These are phyloP conservation scores for Glareola pratincola DNA, from an alignment of 2,113 vertebrate species.

Conservation along the genomic window DNA sequence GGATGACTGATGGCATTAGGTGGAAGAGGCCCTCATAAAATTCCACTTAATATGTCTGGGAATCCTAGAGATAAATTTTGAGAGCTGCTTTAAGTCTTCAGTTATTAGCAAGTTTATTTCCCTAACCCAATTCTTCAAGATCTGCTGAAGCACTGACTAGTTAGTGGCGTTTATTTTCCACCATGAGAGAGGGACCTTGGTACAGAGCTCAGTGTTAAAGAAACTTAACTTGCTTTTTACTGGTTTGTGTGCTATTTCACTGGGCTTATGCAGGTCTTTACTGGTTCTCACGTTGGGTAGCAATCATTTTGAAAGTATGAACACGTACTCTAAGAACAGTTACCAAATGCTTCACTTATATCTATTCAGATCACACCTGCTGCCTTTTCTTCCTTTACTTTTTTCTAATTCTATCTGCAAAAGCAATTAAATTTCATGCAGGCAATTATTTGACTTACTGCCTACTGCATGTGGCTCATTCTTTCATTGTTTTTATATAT, in stretches of 20 bases:
- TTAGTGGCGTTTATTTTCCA: not conserved
- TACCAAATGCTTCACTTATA: not conserved
- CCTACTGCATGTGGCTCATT: conserved; percentile 18
- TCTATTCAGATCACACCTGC: conserved; percentile 41
- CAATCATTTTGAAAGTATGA: not conserved
- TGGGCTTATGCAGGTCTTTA: not conserved
- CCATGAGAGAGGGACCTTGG: not conserved
- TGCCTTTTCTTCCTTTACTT: conserved; percentile 5
- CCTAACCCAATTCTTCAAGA: not conserved
- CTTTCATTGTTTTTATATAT: conserved; percentile 26
- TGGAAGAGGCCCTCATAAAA: conserved; percentile 5
- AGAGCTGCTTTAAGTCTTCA: conserved; percentile 5
- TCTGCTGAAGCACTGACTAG: not conserved
- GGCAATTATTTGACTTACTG: conserved; percentile 41
- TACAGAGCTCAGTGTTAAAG: not conserved
- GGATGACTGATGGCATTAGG: not conserved
- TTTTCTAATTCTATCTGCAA: conserved; percentile 34
- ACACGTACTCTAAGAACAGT: not conserved
- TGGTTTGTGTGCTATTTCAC: not conserved
- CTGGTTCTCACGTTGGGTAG: not conserved
- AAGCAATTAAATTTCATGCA: conserved; percentile 40
- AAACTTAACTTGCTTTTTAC: not conserved
- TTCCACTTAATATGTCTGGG: not conserved
- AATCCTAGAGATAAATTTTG: not conserved
- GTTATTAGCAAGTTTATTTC: not conserved